Percentiles rank a stretch among this genome's conserved stretches.
These are phyloP conservation scores for Colletes latitarsis DNA, from an alignment of 1,140 invertebrate genomes.

Conservation along the genomic window DNA sequence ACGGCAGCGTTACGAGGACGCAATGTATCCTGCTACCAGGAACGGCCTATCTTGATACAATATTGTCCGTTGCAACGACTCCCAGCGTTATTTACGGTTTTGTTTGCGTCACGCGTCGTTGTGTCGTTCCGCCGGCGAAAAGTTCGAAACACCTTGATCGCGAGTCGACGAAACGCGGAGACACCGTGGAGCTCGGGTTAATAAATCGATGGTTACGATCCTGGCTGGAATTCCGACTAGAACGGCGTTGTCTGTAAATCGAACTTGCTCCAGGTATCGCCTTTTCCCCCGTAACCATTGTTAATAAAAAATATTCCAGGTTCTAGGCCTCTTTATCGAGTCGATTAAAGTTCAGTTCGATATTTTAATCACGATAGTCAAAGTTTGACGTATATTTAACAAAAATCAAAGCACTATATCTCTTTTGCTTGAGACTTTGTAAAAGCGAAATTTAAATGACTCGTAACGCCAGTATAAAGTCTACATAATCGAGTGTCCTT, in stretches of 20 bases:
- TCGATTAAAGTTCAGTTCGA: no score
- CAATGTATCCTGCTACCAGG: constrained; percentile 28
- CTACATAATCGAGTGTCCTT: no score
- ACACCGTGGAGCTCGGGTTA: not conserved
- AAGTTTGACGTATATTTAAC: no score
- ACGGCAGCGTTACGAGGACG: constrained; percentile 46
- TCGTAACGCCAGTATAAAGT: no score
- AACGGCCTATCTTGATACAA: constrained; percentile 49
- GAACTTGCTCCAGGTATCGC: not conserved
- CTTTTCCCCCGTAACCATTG: no score
- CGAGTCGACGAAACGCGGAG: constrained; percentile 1
- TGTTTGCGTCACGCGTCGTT: constrained; percentile 32
- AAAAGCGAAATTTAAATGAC: no score
- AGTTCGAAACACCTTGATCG: not conserved
- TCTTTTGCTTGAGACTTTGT: no score
- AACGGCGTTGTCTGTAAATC: not conserved
- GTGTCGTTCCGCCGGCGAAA: constrained; percentile 9
- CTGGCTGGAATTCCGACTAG: not conserved
- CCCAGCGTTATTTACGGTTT: constrained; percentile 43
- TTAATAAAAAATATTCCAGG: no score
- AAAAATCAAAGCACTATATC: no score
- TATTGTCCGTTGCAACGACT: constrained; percentile 21
- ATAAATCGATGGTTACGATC: not conserved
- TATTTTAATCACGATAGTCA: no score
- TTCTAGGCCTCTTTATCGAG: no score